Evolutionary conservation across 2,888 invertebrate genomes (phyloP), one percentile per base, ranked within the genome.

Genomic region (Sussaba pulchella): DNA sequence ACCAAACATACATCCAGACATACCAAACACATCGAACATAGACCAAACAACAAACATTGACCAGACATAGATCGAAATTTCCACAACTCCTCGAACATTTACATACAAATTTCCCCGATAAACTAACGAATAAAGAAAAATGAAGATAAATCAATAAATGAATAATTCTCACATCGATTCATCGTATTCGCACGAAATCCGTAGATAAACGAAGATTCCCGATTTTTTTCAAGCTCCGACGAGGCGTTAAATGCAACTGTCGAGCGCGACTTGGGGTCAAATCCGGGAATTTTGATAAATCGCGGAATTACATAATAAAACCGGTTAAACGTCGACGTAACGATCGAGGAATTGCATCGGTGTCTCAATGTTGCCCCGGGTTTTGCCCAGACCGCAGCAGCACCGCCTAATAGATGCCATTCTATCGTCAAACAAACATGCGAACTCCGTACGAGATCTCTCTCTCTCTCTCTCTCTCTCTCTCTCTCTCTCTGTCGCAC

Each of bases 321-420:
- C 67, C 76, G 69, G 76, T 31, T 77, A 73, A 76, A 76, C 72
- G 72, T 73, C 76, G 67, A 76, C 76, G 80, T 81, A 81, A 81
- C 76, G 76, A 73, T 81, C 72, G 14, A 41, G 72, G 45, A 47
- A 61, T 81, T 81, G 72, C 76, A 52, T 61, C 72, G 57, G 50
- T 57, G 14, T 63, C 39, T 69, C 63, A 75, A 71, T 69, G 69
- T 72, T 81, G 76, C 67, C 52, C 70, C 52, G 24, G 54, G 52
- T 39, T 43, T 26, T 61, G 66, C 10, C 66, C 47, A 69, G 31
- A 31, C 59, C 50, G 63, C 31, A 36, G 50, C 59, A 17, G 31
- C 31, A 31, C 36, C 45, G 26, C 71, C 54, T 45, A 47, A 80
- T 54, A 54, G 39, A 19, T 24, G 61, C 41, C 36, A 64, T 59